Evolutionary conservation across 2,797 vertebrate genomes (phyloP).

Genomic region (Trematomus bernacchii): DNA sequence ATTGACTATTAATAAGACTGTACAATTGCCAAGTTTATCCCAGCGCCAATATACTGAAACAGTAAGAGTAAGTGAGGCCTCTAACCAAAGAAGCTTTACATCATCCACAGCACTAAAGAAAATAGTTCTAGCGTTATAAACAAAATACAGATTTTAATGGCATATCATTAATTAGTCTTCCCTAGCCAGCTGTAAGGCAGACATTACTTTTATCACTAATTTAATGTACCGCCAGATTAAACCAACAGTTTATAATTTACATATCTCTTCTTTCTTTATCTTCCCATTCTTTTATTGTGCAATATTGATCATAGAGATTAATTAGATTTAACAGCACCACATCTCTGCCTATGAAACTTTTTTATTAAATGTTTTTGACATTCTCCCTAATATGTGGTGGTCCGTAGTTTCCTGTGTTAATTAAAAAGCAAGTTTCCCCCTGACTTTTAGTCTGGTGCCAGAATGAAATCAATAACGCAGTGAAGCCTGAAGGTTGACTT

Average conservation of each 20-base stretch:
- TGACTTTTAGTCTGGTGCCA: slow-evolving; percentile 35
- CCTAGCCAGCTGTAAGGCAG: neutral
- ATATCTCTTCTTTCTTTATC: neutral
- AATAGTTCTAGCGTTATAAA: neutral
- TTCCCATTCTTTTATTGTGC: neutral
- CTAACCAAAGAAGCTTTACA: neutral
- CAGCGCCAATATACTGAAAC: neutral
- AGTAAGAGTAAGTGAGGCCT: neutral
- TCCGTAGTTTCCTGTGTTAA: slow-evolving; percentile 19
- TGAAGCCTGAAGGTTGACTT: slow-evolving; percentile 47
- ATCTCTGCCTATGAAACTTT: neutral
- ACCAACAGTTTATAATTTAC: slow-evolving; percentile 1
- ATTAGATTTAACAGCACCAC: neutral
- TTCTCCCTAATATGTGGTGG: neutral
- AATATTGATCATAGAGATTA: neutral
- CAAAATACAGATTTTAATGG: neutral
- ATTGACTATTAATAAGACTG: neutral
- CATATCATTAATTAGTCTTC: neutral
- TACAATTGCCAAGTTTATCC: neutral
- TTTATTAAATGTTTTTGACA: neutral
- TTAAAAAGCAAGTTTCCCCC: slow-evolving; percentile 19
- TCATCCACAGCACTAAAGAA: neutral
- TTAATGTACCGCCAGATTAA: neutral
- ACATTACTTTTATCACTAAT: neutral
- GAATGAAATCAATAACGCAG: slow-evolving; percentile 45